Evolutionary conservation across 2,888 invertebrate species (phyloP), one percentile per base, ranked within the genome.

Genomic region (Drosophila cognata): DNA sequence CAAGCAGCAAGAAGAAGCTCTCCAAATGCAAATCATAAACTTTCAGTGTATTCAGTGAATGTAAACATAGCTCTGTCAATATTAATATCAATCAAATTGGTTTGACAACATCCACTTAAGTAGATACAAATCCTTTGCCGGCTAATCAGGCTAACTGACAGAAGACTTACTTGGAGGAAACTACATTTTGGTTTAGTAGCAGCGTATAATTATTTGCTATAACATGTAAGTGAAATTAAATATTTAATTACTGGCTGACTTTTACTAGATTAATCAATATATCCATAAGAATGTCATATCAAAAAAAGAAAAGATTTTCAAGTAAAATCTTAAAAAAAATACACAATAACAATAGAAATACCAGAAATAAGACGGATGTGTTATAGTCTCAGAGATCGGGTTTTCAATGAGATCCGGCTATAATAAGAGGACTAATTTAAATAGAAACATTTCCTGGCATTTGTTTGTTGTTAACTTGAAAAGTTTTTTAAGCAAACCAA

Each of bases 31-130:
- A 33, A 33, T 33, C 33, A 33, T 33, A 33, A 33, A 71, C 62
- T 66, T 62, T 71, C 29, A 65, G 8, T n/a, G 56, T n/a, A 25
- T 21, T 21, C 21, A 21, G 21, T 28, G 10, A 60, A 57, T 46
- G 60, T 60, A 70, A 65, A 71, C 58, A 77, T 43, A 69, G 70
- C 57, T 48, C 55, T 52, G 64, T 55, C 56, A 55, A 61, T 57
- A 74, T 62, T 56, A 61, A 61, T 36, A 48, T 52, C 35, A 60
- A 53, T 63, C 69, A 57, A 56, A 41, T 41, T 57, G 48, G 41
- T 29, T 41, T 41, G 4, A 16, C n/a, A 41, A 41, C 41, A 33
- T 33, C 7, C 41, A 33, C 16, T 2, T 21, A 25, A 16, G 25
- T n/a, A 25, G 1, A 21, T 16, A 21, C 29, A n/a, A 5, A 29